Evolutionary conservation across 30 jellyfish, hydroid and myxozoan species (phyloP).

Genomic region (Cassiopea xamachana): DNA sequence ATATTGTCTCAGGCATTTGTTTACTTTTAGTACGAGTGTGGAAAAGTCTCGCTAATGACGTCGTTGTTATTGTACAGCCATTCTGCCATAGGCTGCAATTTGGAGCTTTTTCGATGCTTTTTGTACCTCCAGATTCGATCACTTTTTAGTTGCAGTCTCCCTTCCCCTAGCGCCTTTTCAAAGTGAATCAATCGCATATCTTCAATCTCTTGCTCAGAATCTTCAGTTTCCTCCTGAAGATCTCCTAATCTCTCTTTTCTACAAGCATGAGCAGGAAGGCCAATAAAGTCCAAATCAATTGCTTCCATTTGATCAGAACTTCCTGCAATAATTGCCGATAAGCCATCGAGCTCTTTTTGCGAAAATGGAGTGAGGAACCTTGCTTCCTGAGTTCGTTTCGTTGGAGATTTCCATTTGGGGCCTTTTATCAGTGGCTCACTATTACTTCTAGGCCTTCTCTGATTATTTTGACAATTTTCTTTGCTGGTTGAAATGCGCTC

Average conservation of each 20-base stretch:
- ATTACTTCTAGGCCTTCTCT: constrained; percentile 64
- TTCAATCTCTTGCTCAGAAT: constrained; percentile 21
- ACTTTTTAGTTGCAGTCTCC: constrained; percentile 65
- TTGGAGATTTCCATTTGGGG: constrained; percentile 21
- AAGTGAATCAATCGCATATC: constrained; percentile 53
- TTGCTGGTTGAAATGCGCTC: not conserved
- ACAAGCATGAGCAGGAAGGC: constrained; percentile 66
- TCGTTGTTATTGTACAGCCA: constrained; percentile 70
- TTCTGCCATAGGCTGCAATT: constrained; percentile 51
- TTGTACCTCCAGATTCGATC: constrained; percentile 67
- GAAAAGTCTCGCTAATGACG: constrained; percentile 24
- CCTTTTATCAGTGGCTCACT: constrained; percentile 67
- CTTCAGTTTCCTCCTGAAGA: constrained; percentile 58
- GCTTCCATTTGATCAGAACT: constrained; percentile 55
- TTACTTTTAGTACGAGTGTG: constrained; percentile 4
- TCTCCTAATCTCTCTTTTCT: constrained; percentile 44
- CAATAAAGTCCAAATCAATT: constrained; percentile 72
- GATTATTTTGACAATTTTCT: not conserved
- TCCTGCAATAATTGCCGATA: constrained; percentile 66
- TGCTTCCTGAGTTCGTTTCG: constrained; percentile 41
- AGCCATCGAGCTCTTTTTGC: constrained; percentile 63
- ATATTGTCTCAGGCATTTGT: not conserved
- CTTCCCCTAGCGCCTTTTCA: constrained; percentile 62
- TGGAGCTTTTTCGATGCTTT: constrained; percentile 42
- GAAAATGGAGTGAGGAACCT: constrained; percentile 74